phyloP scores from a whole-genome alignment of 2,113 vertebrate genomes.

The Oplegnathus fasciatus region DNA sequence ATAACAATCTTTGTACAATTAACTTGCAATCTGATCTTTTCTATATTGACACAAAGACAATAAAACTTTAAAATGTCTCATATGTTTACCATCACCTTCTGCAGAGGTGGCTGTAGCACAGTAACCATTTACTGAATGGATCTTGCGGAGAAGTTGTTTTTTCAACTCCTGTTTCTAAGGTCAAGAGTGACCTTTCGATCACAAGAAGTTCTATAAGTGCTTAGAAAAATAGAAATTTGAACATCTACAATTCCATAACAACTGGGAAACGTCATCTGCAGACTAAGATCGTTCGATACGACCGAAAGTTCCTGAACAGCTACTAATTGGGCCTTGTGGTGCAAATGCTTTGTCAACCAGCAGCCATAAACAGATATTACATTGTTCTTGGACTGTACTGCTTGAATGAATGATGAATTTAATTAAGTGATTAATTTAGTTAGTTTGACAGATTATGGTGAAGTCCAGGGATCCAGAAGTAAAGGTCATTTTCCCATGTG shows the following conservation, averaged over 20 bases:
- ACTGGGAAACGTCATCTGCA: not conserved
- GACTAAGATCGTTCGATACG: not conserved
- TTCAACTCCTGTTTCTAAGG: not conserved
- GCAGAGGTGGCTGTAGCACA: not conserved
- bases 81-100: not conserved
- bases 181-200: not conserved
- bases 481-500: not conserved
- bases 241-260: not conserved
- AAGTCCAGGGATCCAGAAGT: not conserved
- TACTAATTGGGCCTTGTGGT: not conserved
- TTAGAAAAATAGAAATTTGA: too few relatives aligned
- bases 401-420: not conserved
- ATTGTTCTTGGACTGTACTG: not conserved
- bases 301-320: not conserved
- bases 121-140: not conserved
- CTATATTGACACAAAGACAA: not conserved
- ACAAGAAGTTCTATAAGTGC: not conserved
- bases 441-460: not conserved
- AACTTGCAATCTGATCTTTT: not conserved
- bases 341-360: not conserved
- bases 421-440: not conserved
- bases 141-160: not conserved
- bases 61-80: not conserved
- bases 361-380: not conserved
- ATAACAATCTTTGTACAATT: not conserved